Evolutionary conservation across 2,113 vertebrate genomes (phyloP).

Genomic region (Tauraco erythrolophus): DNA sequence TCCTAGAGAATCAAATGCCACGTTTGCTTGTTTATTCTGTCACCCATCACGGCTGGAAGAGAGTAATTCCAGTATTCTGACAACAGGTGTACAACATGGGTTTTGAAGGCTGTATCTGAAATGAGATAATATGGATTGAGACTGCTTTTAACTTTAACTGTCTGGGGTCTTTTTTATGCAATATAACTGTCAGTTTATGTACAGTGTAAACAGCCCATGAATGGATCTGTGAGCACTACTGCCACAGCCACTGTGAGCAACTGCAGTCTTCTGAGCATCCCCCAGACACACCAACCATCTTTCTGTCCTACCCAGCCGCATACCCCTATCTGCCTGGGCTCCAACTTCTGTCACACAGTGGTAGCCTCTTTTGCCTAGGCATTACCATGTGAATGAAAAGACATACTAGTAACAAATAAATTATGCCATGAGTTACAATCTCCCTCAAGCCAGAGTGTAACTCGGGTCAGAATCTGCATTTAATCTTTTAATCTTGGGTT

Average conservation of each 20-base stretch:
- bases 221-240: not conserved
- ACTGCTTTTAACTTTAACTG: not conserved
- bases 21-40: not conserved
- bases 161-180: not conserved
- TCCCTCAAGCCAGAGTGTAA: not conserved
- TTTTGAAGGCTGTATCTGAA: not conserved
- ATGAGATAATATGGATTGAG: not conserved
- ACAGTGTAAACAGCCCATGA: not conserved
- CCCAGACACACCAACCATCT: not conserved
- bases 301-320: not conserved
- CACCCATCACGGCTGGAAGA: not conserved
- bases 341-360: not conserved
- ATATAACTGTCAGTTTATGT: not conserved
- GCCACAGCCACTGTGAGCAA: rapidly evolving
- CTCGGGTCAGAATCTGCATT: not conserved
- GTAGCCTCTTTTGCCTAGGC: not conserved
- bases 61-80: not conserved
- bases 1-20: not conserved
- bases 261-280: not conserved
- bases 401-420: not conserved
- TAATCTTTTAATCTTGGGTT: not conserved
- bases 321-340: not conserved
- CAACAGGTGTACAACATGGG: not conserved
- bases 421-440: not conserved
- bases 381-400: not conserved